phyloP scores from a whole-genome alignment of 2,888 invertebrate species.

The Apamea anceps region DNA sequence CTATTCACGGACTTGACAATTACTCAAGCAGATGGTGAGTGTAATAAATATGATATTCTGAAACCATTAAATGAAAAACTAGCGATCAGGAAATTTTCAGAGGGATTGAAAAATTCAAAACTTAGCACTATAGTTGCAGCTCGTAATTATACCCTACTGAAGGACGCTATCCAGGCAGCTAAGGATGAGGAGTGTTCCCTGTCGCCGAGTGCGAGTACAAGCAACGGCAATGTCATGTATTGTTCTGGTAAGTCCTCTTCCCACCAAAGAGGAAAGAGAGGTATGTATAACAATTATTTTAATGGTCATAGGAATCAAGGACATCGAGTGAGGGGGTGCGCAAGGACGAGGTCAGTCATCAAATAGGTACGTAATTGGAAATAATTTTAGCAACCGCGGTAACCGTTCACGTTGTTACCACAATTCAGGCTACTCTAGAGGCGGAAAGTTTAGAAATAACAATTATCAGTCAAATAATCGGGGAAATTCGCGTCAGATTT shows the following conservation, averaged over 20 bases:
- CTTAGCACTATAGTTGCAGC: too few relatives aligned
- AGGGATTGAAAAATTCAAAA: too few relatives aligned
- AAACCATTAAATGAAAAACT: background rate
- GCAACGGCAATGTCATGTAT: background rate
- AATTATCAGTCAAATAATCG: too few relatives aligned
- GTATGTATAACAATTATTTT: background rate
- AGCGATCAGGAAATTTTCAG: background rate
- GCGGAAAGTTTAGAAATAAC: too few relatives aligned
- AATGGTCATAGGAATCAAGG: background rate
- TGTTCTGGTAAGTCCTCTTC: too few relatives aligned
- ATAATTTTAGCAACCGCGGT: background rate
- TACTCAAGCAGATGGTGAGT: background rate
- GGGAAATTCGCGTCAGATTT: too few relatives aligned
- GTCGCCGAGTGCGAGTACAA: too few relatives aligned
- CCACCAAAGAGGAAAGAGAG: background rate
- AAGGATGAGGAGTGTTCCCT: background rate
- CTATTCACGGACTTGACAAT: slow-evolving; percentile 1
- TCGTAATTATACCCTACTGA: too few relatives aligned
- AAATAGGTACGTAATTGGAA: background rate
- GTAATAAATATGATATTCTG: background rate
- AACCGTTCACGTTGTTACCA: too few relatives aligned
- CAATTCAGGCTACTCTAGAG: too few relatives aligned
- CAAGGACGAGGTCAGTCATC: background rate
- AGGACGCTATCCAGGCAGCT: background rate
- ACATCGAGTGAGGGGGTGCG: background rate